Evolutionary conservation across 2,888 invertebrate species (phyloP), one percentile per base, ranked within the genome.

Genomic region (Cantharis lateralis): DNA sequence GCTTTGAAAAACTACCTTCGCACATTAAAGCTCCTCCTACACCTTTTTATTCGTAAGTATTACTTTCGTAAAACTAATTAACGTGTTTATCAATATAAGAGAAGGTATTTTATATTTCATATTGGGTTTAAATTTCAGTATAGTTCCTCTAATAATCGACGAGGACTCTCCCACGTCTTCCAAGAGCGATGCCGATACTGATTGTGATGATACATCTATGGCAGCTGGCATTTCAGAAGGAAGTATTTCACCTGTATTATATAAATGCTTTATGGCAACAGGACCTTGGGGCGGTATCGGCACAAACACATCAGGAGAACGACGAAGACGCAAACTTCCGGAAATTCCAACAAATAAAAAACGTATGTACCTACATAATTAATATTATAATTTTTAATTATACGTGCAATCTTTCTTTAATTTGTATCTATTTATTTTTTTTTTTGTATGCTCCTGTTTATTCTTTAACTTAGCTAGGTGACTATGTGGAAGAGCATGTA

Each of bases 321-420:
- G 95, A 80, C 91, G 94, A 84, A 90, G 97, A 83, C 91, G 96
- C 89, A 95, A 95, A 89, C 90, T 96, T 24, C 96, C 96, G 48
- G 96, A 96, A 89, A 96, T 96, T 83, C 96, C 96, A 5, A 96
- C 96, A 88, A 94, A 94, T 84, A 95, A 94, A 88, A 95, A 95
- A 92, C 92, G 95, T 95, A 88, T 93, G 93, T 84, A 26, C 13
- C 13, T 13, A 5, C n/a, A 48, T 48, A 48, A n/a, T 48, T 48
- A 48, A 32, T 32, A 32, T 32, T 32, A 3, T 13, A 5, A 48
- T 48, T 48, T 7, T 48, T 0, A 48, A 48, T 48, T 4, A 5
- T 48, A n/a, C n/a, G 13, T 3, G 32, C 13, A 48, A 48, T n/a
- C 7, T 3, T 13, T 32, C 32, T 32, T 32, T 32, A 3, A 32